Evolutionary conservation across 2,797 vertebrate species (phyloP).

Genomic region (Tapirus indicus): DNA sequence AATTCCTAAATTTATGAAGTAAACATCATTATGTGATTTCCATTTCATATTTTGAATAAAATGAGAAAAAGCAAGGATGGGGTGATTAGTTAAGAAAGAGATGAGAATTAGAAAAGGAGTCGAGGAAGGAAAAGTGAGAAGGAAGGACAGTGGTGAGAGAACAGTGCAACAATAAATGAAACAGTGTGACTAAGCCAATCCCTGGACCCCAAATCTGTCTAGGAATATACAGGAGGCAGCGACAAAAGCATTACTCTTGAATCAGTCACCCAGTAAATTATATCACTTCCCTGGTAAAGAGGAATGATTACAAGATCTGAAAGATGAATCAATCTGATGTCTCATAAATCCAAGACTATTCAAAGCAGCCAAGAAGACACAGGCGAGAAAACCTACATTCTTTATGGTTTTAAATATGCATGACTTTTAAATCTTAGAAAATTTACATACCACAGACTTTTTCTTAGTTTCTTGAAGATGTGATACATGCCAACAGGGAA

Average conservation of each 20-base stretch:
- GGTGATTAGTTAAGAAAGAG: not conserved
- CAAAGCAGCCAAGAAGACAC: not conserved
- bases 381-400: not conserved
- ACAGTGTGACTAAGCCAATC: not conserved
- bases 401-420: not conserved
- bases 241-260: not conserved
- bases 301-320: not conserved
- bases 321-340: not conserved
- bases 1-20: conserved; percentile 9
- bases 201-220: not conserved
- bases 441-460: not conserved
- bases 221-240: not conserved
- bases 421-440: conserved; percentile 8
- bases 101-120: not conserved
- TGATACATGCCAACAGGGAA: not conserved
- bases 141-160: not conserved
- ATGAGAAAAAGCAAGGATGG: conserved; percentile 33
- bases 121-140: not conserved
- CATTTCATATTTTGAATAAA: conserved; percentile 4
- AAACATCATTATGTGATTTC: not conserved
- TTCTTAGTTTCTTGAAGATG: conserved; percentile 38
- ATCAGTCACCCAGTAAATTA: not conserved
- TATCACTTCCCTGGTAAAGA: not conserved
- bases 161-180: not conserved
- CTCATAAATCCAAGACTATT: not conserved